phyloP scores from a whole-genome alignment of 1,140 invertebrate species.

The Meloidogyne hapla region DNA sequence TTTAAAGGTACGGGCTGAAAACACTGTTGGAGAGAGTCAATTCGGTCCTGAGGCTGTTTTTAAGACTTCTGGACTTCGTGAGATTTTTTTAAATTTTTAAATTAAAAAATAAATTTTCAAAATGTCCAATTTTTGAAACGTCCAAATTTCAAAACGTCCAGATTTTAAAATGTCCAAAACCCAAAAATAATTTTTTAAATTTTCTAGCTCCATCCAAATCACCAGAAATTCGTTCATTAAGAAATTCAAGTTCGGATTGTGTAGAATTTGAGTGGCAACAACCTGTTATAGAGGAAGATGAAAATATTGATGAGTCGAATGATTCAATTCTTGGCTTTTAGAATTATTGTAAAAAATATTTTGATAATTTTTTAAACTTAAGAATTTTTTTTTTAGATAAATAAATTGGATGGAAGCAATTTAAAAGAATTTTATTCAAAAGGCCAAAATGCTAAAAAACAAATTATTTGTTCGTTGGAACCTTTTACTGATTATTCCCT shows the following conservation, averaged over 20 bases:
- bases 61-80: conserved; percentile 38
- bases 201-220: conserved; percentile 45
- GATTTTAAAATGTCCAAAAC: too few relatives aligned
- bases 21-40: conserved; percentile 56
- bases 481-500: conserved; percentile 44
- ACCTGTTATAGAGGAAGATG: conserved; percentile 26
- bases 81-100: background rate
- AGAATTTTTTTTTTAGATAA: conserved; percentile 39
- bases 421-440: conserved; percentile 58
- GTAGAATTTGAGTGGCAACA: conserved; percentile 48
- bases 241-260: conserved; percentile 49
- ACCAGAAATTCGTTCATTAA: conserved; percentile 46
- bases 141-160: too few relatives aligned
- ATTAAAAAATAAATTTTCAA: too few relatives aligned
- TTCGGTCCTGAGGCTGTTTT: conserved; percentile 58
- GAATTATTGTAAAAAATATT: conserved; percentile 49
- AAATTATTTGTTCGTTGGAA: conserved; percentile 46
- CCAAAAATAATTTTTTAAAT: too few relatives aligned
- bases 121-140: too few relatives aligned
- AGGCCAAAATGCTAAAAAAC: conserved; percentile 12
- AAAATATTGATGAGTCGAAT: conserved; percentile 19
- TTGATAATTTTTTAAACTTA: conserved; percentile 29
- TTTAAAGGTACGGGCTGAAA: conserved; percentile 59
- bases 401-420: conserved; percentile 46
- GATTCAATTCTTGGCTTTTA: conserved; percentile 47